Evolutionary conservation across 2,797 vertebrate genomes (phyloP), one percentile per base, ranked within the genome.

Genomic region (Tangara arthus): DNA sequence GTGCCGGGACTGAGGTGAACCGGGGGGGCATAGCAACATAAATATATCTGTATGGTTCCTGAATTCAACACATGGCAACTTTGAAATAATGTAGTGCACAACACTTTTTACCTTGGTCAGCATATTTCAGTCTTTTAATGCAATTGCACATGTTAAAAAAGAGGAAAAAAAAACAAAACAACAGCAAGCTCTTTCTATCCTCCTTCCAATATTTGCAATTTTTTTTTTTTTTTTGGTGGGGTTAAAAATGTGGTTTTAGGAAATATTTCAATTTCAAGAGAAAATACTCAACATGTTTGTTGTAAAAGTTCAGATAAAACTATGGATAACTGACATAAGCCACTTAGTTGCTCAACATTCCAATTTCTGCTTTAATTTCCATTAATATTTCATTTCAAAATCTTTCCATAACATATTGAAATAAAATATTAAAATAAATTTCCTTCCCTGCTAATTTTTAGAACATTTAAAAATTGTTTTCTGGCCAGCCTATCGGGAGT

Each of bases 51-150:
- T 49, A 32, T 23, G 1, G 2, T 64, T 56, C 6, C 30, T 73
- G 63, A 60, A 49, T 77, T 79, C 24, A 92, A n/a, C 3, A 23
- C 2, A 11, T 11, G 1, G 1, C 4, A 56, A 8, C 41, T 72
- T 50, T 13, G 64, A 66, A 85, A 66, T 17, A 64, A 52, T 23
- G 2, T 14, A 49, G 1, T n/a, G 3, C 7, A 34, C 13, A 46
- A 2, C 2, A 23, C 1, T 34, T 68, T 75, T 75, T 53, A 42
- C 7, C 0, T 0, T 15, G 11, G 7, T 39, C 9, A 55, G 34
- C 37, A 6, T 11, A 53, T 53, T 53, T 68, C 60, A 46, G 8
- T 15, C 2, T 70, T 90, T 87, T 61, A 5, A 34, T n/a, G 6
- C 0, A 70, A 49, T 8, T 71, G 3, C 22, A 50, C 4, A 4